A percentile compares a stretch with the other conserved stretches of the same genome.
Conservation (phyloP, 2,888 invertebrate species). For the Apodemia mormo region DNA sequence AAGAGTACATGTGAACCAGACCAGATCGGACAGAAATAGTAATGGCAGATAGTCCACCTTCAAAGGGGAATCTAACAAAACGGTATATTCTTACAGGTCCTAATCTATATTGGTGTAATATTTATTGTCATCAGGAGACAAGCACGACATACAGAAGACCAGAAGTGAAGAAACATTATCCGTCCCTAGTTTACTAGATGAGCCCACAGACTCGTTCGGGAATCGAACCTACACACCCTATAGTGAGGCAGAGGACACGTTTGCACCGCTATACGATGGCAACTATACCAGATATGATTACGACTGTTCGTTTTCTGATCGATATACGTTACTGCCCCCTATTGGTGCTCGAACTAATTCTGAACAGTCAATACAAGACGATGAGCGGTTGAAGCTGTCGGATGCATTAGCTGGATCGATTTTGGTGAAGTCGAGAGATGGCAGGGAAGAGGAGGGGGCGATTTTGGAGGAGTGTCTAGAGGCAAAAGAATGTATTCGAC, state of each 20-base stretch:
- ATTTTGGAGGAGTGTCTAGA: constrained; percentile 58
- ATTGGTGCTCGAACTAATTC: constrained; percentile 51
- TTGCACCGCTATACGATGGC: constrained; percentile 56
- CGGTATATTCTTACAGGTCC: background rate
- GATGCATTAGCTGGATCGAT: constrained; percentile 53
- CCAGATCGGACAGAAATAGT: too few species aligned
- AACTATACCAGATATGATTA: constrained; percentile 59
- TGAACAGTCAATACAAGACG: constrained; percentile 48
- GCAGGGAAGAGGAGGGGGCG: constrained; percentile 46
- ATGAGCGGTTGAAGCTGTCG: constrained; percentile 41
- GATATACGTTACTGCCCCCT: constrained; percentile 63
- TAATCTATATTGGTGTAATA: background rate
- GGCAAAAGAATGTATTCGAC: constrained; percentile 37
- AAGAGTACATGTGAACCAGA: too few species aligned
- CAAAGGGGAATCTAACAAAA: background rate
- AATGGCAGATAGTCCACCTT: too few species aligned
- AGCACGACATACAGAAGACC: constrained; percentile 69
- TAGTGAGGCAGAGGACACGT: constrained; percentile 49
- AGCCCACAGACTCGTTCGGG: constrained; percentile 40
- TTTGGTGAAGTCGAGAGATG: constrained; percentile 46
- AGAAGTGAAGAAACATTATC: constrained; percentile 70
- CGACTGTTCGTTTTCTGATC: constrained; percentile 58
- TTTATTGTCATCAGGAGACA: constrained; percentile 44
- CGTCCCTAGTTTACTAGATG: constrained; percentile 57
- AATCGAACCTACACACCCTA: constrained; percentile 46